These are phyloP conservation scores for Sarcoramphus papa DNA, from an alignment of 2,797 vertebrate genomes.

Conservation along the genomic window DNA sequence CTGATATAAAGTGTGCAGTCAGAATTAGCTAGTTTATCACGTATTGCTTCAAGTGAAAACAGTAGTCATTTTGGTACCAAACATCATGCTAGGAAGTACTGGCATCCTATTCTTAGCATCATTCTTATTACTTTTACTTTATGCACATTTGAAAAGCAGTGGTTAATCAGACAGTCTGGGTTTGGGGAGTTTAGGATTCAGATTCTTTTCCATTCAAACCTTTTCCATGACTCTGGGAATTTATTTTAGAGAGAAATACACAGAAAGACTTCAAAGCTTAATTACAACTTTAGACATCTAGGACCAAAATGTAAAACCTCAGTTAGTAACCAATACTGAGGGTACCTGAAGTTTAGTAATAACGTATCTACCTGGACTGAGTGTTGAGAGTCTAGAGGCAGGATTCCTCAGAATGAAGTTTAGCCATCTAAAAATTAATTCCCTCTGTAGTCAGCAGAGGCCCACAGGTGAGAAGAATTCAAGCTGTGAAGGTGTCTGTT, in stretches of 20 bases:
- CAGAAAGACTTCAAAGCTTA: not conserved
- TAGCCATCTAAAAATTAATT: not conserved
- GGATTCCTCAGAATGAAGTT: not conserved
- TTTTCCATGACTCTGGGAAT: not conserved
- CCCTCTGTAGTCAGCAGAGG: not conserved
- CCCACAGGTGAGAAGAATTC: not conserved
- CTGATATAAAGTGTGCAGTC: not conserved
- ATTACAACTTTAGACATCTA: not conserved
- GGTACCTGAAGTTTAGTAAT: not conserved
- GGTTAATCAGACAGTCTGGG: not conserved
- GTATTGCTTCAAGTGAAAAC: not conserved
- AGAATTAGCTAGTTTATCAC: not conserved
- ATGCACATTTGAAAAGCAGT: not conserved
- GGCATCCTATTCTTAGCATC: not conserved
- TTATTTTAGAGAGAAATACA: not conserved
- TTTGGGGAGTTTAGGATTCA: not conserved
- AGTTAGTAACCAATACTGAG: not conserved
- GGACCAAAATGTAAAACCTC: not conserved
- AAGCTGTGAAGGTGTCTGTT: not conserved
- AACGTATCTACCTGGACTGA: not conserved
- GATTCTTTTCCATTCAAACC: not conserved
- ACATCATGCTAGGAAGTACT: not conserved
- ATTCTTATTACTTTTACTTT: not conserved
- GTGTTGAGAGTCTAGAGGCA: not conserved
- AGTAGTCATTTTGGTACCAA: not conserved